Base-by-base conservation (phyloP, 2,888 invertebrate species). In the Orchestes rusci region DNA sequence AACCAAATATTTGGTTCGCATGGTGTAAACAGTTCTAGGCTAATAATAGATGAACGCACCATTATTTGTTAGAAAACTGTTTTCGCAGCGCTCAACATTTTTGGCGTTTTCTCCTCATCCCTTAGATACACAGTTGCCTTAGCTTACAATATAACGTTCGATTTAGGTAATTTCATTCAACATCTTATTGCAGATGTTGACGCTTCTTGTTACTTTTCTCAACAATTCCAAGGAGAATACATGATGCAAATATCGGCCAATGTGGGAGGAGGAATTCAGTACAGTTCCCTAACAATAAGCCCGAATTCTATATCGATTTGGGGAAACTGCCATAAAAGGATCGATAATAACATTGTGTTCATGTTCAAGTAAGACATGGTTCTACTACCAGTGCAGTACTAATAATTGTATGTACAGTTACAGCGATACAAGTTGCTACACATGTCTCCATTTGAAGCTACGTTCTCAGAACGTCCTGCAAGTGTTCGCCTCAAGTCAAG, bases 211-310 rank as follows among this genome's bases (percentile, higher is more conserved):
- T 80, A 77, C 63, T 80, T 81, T 63, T 74, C 79, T 16, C 72
- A 75, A 46, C 78, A 79, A 62, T 74, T 75, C 54, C 79, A 80
- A 66, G 80, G 80, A 17, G 75, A 76, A 52, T 81, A 73, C 61
- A 67, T 75, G 52, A 79, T 76, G 70, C 80, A 80, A 65, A 60
- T 61, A 7, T 37, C 45, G 63, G 60, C 59, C 3, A 50, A 45
- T 23, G 64, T 65, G 7, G 67, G 66, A n/a, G 72, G 71, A 52
- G 70, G 70, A 43, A 72, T 79, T 45, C 74, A 74, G 51, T 80
- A 80, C 59, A 75, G 75, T 40, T 65, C 70, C 38, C 70, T 81
- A 43, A 77, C 74, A 57, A 74, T 81, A 52, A 76, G 75, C n/a
- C 73, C 71, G 45, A 76, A 76, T 53, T 72, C 77, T 18, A 78